Evolutionary conservation across 2,113 vertebrate genomes (phyloP).

Genomic region (Dasyurus viverrinus): DNA sequence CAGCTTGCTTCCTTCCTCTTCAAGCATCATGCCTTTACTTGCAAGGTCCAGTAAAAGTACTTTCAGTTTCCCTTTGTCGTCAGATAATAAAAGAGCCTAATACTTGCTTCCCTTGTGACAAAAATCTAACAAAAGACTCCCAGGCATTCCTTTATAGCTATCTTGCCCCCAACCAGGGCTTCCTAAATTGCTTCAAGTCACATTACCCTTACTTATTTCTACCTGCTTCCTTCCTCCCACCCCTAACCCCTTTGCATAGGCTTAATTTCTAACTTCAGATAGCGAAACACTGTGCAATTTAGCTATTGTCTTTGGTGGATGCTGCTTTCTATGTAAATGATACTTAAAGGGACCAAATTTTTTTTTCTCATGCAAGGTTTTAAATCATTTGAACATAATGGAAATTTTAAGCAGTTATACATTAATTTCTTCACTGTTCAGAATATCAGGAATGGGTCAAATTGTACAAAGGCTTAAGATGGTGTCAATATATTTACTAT

Average conservation of each 20-base stretch:
- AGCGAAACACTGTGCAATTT: background rate
- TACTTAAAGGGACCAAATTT: background rate
- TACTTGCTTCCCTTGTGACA: background rate
- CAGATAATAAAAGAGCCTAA: background rate
- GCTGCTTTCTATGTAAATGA: background rate
- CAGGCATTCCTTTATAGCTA: background rate
- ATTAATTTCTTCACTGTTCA: background rate
- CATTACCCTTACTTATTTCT: background rate
- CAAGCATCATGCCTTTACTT: background rate
- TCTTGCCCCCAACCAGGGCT: background rate
- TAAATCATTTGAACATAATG: background rate
- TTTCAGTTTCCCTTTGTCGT: background rate
- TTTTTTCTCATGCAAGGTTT: background rate
- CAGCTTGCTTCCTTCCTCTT: background rate
- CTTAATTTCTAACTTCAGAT: background rate
- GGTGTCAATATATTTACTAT: background rate
- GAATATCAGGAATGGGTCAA: background rate
- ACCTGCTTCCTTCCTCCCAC: background rate
- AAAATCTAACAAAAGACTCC: background rate
- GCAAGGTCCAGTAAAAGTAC: background rate
- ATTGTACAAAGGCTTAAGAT: background rate
- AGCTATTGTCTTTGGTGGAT: background rate
- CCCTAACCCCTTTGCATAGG: background rate
- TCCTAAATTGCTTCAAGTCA: background rate
- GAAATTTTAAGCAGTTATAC: background rate